A percentile compares a stretch with the other conserved stretches of the same genome.
These are phyloP conservation scores for Parthenolecanium corni DNA, from an alignment of 2,888 invertebrate genomes.

Conservation along the genomic window DNA sequence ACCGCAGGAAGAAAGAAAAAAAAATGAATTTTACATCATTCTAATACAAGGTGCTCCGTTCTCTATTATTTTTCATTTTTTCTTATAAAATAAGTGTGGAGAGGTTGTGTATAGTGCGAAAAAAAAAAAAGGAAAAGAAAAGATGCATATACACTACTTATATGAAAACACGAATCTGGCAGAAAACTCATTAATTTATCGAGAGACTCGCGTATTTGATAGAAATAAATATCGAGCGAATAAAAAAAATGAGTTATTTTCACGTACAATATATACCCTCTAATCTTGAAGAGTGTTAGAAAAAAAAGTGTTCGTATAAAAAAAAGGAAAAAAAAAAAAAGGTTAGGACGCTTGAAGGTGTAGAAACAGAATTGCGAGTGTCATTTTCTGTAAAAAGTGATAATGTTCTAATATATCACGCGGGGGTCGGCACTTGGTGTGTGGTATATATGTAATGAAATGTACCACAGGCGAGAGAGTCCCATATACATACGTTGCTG, in stretches of 20 bases:
- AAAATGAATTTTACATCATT: too few species aligned
- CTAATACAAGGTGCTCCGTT: too few species aligned
- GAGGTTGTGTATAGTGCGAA: neutral
- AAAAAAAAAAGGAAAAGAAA: neutral
- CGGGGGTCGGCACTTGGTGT: slow-evolving; percentile 13
- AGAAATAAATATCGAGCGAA: slow-evolving; percentile 11
- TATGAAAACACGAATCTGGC: neutral
- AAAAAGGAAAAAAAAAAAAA: neutral
- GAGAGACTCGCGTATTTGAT: neutral
- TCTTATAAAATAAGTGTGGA: neutral
- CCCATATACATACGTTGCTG: neutral
- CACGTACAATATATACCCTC: too few species aligned
- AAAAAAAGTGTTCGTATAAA: neutral
- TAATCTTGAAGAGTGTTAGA: neutral
- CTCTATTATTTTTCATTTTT: too few species aligned
- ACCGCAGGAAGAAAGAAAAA: too few species aligned
- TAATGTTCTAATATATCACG: slow-evolving; percentile 28
- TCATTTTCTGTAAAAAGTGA: slow-evolving; percentile 27
- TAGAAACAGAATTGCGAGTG: slow-evolving; percentile 26
- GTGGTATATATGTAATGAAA: slow-evolving; percentile 28
- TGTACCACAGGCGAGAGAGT: slow-evolving; percentile 21
- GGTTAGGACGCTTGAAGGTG: slow-evolving; percentile 9
- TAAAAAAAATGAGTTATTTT: slow-evolving; percentile 12
- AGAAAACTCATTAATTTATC: neutral
- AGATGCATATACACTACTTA: neutral